Percentiles rank a stretch among this genome's conserved stretches.
phyloP scores from a whole-genome alignment of 2,797 vertebrate genomes.

The Coluber constrictor region DNA sequence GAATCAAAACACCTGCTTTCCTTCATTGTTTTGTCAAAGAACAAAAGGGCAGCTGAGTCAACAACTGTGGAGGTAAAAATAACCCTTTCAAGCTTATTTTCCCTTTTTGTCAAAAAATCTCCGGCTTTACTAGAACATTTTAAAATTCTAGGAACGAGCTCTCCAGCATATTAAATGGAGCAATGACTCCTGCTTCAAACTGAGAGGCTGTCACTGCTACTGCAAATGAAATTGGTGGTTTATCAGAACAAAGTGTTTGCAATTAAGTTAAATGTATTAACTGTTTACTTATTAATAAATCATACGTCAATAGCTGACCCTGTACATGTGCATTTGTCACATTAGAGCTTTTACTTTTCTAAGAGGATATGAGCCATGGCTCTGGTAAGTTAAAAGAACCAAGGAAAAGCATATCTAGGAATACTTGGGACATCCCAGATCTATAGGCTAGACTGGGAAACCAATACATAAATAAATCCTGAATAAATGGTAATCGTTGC shows the following conservation, averaged over 20 bases:
- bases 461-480: background rate
- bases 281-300: background rate
- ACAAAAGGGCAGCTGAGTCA: constrained; percentile 17
- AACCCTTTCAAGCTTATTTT: constrained; percentile 6
- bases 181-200: background rate
- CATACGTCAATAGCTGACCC: background rate
- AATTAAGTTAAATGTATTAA: background rate
- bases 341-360: background rate
- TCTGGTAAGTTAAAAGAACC: background rate
- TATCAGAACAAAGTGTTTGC: background rate
- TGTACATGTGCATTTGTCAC: background rate
- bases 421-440: background rate
- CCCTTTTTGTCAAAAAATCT: background rate
- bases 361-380: background rate
- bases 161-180: background rate
- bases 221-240: background rate
- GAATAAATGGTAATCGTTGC: background rate
- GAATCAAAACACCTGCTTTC: background rate
- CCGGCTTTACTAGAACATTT: constrained; percentile 6
- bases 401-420: background rate
- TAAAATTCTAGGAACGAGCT: constrained; percentile 3
- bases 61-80: constrained; percentile 17
- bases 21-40: constrained; percentile 2
- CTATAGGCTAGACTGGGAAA: background rate
- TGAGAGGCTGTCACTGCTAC: background rate